Base-by-base conservation (phyloP, 92 coral and sea anemone genomes). In the Parazoanthus swiftii region DNA sequence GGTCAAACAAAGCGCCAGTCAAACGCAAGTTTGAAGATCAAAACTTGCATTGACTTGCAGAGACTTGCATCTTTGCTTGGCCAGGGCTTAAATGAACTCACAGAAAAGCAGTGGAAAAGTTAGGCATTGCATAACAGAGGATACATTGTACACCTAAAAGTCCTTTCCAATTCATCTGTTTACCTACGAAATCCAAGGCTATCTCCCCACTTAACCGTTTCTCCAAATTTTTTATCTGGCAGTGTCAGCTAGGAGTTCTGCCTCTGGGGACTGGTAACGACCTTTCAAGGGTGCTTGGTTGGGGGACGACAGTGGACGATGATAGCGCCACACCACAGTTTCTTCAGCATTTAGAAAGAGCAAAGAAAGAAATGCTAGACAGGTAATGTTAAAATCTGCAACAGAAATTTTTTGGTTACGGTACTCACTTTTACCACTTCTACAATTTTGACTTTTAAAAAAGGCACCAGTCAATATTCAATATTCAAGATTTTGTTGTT, bases 251-350 rank as follows among this genome's bases (percentile, higher is more conserved):
- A 25, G 98, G 98, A 11, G 98, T 97, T 86, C 86, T 97, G 54
- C 99, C 99, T 9, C 94, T 97, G 56, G 99, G 99, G 21, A 97
- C 99, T 35, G 99, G 99, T 20, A 97, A 97, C 85, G 99, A 97
- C 68, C 83, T 97, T 81, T 97, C 99, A 56, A 85, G 99, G 35
- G 99, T 97, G 9, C 93, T 97, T 74, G 96, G 99, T 1, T 97
- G 99, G 99, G 99, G 99, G 5, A 94, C 99, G 2, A 91, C 99
- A 7, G 93, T 97, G 81, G 94, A 92, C 26, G 98, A 97, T 78
- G 98, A 95, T 67, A 91, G 80, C 81, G 95, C 98, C 59, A 88
- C 94, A 43, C 96, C 99, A 29, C 96, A 97, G 84, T 93, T 93
- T 85, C 94, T 97, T 29, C 95, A 94, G 66, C 98, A 94, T 86